phyloP scores from a whole-genome alignment of 2,888 invertebrate species.

The Drosophila paramelanica region DNA sequence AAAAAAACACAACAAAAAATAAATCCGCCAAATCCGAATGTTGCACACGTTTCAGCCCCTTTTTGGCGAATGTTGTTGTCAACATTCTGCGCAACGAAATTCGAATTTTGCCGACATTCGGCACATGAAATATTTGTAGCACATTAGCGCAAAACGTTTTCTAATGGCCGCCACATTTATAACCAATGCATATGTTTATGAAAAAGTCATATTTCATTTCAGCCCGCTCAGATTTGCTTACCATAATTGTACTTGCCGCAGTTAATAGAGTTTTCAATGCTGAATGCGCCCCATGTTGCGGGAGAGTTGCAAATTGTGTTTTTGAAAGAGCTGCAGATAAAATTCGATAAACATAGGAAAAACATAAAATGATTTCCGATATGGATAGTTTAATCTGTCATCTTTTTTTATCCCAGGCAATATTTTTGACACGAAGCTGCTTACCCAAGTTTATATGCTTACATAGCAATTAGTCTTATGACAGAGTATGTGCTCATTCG shows the following conservation, averaged over 20 bases:
- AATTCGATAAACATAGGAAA: neutral
- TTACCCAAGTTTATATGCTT: too few relatives aligned
- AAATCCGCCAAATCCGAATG: constrained; percentile 14
- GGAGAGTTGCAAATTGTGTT: constrained; percentile 33
- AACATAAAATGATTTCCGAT: neutral
- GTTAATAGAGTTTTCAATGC: constrained; percentile 55
- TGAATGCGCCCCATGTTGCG: constrained; percentile 25
- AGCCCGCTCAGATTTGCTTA: constrained; percentile 29
- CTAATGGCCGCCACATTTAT: constrained; percentile 73
- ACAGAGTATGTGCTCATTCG: too few relatives aligned
- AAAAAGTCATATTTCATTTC: constrained; percentile 57
- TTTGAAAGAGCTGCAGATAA: constrained; percentile 11
- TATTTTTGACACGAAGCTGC: too few relatives aligned
- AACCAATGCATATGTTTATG: constrained; percentile 35
- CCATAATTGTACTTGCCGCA: constrained; percentile 47
- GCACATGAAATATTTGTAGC: constrained; percentile 77
- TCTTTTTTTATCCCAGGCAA: too few relatives aligned
- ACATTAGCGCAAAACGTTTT: constrained; percentile 77
- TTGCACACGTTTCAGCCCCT: constrained; percentile 19
- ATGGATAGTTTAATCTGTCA: neutral
- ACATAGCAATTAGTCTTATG: too few relatives aligned
- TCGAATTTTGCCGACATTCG: constrained; percentile 27
- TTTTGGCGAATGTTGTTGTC: constrained; percentile 19
- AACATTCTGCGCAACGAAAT: constrained; percentile 49
- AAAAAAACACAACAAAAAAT: constrained; percentile 20